A percentile compares a stretch with the other conserved stretches of the same genome.
Evolutionary conservation across 2,113 vertebrate genomes (phyloP).

Genomic region (Amphiprion ocellaris): DNA sequence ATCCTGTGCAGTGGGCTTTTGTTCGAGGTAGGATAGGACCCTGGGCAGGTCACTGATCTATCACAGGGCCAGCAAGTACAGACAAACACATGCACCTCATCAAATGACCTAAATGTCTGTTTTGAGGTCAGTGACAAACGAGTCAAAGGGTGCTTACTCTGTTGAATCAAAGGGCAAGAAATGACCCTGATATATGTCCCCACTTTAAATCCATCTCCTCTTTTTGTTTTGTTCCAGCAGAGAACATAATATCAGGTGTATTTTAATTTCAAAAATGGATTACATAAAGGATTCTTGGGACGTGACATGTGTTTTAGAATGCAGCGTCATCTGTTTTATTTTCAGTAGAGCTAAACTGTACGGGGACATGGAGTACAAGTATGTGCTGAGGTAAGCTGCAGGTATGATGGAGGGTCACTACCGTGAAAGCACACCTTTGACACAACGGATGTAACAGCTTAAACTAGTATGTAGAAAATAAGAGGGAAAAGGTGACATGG

Average conservation of each 20-base stretch:
- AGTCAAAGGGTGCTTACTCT: neutral
- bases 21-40: too few relatives aligned
- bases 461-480: neutral
- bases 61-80: too few relatives aligned
- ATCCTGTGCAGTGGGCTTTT: too few relatives aligned
- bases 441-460: neutral
- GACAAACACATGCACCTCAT: neutral
- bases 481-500: neutral
- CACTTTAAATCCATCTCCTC: neutral
- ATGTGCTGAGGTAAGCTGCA: constrained; percentile 43
- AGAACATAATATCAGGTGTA: neutral
- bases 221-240: too few relatives aligned
- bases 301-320: neutral
- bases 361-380: neutral
- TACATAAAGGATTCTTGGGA: neutral
- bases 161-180: constrained; percentile 5
- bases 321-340: constrained; percentile 37
- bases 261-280: constrained; percentile 9
- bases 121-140: neutral
- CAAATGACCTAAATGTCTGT: neutral
- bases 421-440: neutral
- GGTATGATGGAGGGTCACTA: neutral
- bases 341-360: neutral
- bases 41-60: too few relatives aligned
- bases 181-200: neutral